Conservation (phyloP, 1,140 invertebrate species). For the Hycleus cichorii region DNA sequence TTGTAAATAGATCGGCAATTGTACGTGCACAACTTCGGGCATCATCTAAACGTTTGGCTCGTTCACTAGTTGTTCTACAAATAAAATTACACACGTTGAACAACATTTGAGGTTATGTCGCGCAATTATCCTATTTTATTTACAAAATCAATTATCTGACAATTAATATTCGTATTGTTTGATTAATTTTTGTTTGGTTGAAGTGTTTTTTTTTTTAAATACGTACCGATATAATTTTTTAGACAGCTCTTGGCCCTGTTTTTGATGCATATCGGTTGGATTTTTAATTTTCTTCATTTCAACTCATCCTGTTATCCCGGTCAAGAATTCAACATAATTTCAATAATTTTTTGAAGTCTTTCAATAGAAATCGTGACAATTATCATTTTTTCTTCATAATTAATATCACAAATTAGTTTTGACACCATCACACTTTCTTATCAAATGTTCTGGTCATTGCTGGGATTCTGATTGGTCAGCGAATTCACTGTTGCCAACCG, state of each 20-base stretch:
- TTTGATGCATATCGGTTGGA: constrained; percentile 36
- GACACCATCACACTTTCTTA: constrained; percentile 41
- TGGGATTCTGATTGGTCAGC: neutral
- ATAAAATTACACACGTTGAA: constrained; percentile 4
- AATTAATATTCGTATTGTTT: too few species aligned
- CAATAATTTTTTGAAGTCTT: constrained; percentile 16
- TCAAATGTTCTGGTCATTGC: constrained; percentile 26
- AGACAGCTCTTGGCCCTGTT: constrained; percentile 38
- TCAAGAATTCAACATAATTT: constrained; percentile 39
- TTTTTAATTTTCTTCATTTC: constrained; percentile 41
- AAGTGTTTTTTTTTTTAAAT: neutral
- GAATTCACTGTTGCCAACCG: neutral
- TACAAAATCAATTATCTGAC: too few species aligned
- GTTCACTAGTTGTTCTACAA: constrained; percentile 51
- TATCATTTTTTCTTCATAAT: constrained; percentile 38
- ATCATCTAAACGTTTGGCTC: constrained; percentile 48
- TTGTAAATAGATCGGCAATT: constrained; percentile 46
- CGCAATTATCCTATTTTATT: neutral
- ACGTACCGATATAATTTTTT: constrained; percentile 40
- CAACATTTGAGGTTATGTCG: neutral
- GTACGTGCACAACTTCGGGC: constrained; percentile 42
- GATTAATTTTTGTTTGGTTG: too few species aligned
- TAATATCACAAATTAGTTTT: constrained; percentile 35
- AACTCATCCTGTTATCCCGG: constrained; percentile 37
- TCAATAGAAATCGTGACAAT: constrained; percentile 20